Evolutionary conservation across 1,140 invertebrate species (phyloP).

Genomic region (Pseudobourletiella spinata): DNA sequence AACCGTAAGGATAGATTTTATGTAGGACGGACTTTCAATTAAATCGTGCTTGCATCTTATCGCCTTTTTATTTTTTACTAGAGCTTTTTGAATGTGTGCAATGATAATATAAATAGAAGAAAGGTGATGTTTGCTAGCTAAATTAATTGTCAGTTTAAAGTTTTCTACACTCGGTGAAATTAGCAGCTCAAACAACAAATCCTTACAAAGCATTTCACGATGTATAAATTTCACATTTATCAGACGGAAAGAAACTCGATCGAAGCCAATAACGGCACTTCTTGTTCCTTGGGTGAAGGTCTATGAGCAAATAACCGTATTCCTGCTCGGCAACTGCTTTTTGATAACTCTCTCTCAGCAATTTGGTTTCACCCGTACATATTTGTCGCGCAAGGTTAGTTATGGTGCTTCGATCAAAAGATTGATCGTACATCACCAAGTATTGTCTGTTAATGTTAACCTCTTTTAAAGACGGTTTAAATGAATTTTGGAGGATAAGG

Average conservation of each 20-base stretch:
- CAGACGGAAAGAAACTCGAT: not conserved
- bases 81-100: too few relatives aligned
- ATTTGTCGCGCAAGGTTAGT: not conserved
- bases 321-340: not conserved
- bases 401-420: not conserved
- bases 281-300: not conserved
- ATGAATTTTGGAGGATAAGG: not conserved
- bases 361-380: not conserved
- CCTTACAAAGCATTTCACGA: too few relatives aligned
- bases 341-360: not conserved
- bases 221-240: too few relatives aligned
- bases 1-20: too few relatives aligned
- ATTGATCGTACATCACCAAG: not conserved
- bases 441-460: not conserved
- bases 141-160: too few relatives aligned
- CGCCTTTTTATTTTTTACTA: too few relatives aligned
- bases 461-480: not conserved
- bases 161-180: too few relatives aligned
- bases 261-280: not conserved
- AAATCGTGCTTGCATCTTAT: too few relatives aligned
- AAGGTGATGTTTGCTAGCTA: too few relatives aligned
- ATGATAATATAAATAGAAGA: too few relatives aligned
- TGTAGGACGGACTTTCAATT: too few relatives aligned
- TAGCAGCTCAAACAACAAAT: too few relatives aligned
- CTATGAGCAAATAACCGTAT: not conserved